A percentile compares a stretch with the other conserved stretches of the same genome.
Conservation (phyloP, 2,113 vertebrate genomes). For the Chaetodon trifascialis region DNA sequence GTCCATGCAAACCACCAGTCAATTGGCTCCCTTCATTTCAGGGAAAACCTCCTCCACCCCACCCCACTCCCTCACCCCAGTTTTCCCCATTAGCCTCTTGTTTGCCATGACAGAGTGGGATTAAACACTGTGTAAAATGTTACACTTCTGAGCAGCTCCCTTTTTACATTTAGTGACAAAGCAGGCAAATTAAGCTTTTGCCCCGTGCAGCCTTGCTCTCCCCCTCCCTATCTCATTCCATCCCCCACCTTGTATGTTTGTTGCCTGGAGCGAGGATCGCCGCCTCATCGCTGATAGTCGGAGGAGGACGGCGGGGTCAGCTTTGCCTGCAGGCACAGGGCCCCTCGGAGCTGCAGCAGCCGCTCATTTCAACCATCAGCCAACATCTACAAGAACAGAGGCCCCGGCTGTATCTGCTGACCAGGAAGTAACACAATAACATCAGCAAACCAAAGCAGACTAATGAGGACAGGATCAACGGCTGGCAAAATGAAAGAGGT, state of each 20-base stretch:
- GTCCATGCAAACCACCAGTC: slow-evolving; percentile 37
- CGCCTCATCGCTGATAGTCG: slow-evolving; percentile 69
- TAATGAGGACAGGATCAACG: slow-evolving; percentile 44
- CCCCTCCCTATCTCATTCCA: slow-evolving; percentile 6
- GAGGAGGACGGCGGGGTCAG: slow-evolving; percentile 72
- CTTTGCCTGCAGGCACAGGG: slow-evolving; percentile 75
- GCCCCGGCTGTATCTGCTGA: slow-evolving; percentile 54
- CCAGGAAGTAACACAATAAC: slow-evolving; percentile 75
- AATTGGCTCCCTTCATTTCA: slow-evolving; percentile 39
- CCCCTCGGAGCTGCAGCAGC: slow-evolving; percentile 54
- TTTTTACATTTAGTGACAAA: slow-evolving; percentile 73
- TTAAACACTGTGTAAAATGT: slow-evolving; percentile 77
- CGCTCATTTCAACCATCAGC: slow-evolving; percentile 52
- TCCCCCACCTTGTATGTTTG: slow-evolving; percentile 56
- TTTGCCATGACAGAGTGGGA: slow-evolving; percentile 73
- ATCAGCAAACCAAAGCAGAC: slow-evolving; percentile 50
- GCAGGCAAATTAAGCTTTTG: slow-evolving; percentile 79
- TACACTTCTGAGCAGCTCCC: slow-evolving; percentile 67
- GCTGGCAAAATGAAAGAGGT: slow-evolving; percentile 45
- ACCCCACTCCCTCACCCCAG: slow-evolving; percentile 43
- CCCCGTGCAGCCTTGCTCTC: slow-evolving; percentile 55
- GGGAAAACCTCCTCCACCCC: slow-evolving; percentile 35
- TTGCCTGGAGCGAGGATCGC: slow-evolving; percentile 77
- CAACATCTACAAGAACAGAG: slow-evolving; percentile 60
- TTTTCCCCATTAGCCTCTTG: slow-evolving; percentile 72